phyloP scores from a whole-genome alignment of 2,113 vertebrate genomes.

The Seriola quinqueradiata region DNA sequence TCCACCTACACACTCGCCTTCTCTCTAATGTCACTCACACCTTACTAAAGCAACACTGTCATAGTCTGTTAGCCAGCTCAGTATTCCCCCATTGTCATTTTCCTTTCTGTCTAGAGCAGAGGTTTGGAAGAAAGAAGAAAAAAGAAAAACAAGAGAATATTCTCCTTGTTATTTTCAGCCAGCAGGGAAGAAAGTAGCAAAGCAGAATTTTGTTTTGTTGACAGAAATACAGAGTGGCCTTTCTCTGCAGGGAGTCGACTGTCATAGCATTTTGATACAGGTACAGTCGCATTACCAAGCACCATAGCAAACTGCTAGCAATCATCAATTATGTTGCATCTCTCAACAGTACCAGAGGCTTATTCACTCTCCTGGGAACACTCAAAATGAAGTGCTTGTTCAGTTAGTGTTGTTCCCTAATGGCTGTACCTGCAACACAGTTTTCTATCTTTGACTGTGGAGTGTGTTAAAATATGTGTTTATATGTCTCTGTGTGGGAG shows the following conservation, averaged over 20 bases:
- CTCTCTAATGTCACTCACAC: constrained; percentile 64
- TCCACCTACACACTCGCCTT: constrained; percentile 56
- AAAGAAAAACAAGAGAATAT: constrained; percentile 32
- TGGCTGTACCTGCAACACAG: constrained; percentile 37
- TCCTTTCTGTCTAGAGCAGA: constrained; percentile 30
- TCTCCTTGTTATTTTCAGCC: constrained; percentile 53
- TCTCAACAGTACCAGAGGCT: constrained; percentile 50
- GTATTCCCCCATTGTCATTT: constrained; percentile 55
- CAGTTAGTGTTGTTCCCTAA: constrained; percentile 46
- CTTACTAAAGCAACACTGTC: constrained; percentile 57
- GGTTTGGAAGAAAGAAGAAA: background rate
- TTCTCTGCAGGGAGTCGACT: constrained; percentile 49
- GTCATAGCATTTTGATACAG: constrained; percentile 53
- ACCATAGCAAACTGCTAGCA: constrained; percentile 29
- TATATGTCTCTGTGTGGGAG: constrained; percentile 24
- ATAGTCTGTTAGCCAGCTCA: constrained; percentile 59
- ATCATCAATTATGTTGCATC: constrained; percentile 63
- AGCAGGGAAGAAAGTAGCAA: constrained; percentile 48
- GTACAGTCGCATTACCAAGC: constrained; percentile 33
- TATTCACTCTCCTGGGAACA: constrained; percentile 45
- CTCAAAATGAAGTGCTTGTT: constrained; percentile 59
- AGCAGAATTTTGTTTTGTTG: constrained; percentile 61
- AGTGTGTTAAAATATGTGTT: constrained; percentile 43
- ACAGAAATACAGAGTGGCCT: constrained; percentile 58
- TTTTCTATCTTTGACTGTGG: constrained; percentile 41